Evolutionary conservation across 2,888 invertebrate genomes (phyloP).

Genomic region (Arrhopalites spinosus): DNA sequence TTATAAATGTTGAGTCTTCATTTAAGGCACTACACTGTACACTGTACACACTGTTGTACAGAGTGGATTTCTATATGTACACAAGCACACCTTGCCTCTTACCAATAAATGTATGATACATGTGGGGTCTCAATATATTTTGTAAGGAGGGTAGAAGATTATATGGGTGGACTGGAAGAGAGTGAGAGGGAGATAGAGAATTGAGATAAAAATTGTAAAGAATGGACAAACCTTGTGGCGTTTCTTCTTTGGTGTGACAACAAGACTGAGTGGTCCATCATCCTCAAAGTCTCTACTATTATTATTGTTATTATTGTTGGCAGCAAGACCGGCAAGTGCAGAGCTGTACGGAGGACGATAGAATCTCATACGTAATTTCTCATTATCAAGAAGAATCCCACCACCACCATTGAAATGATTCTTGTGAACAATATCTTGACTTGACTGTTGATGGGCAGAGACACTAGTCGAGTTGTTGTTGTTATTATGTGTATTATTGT

Average conservation of each 20-base stretch:
- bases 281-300: conserved; percentile 66
- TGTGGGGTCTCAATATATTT: not conserved
- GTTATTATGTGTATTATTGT: conserved; percentile 37
- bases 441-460: not conserved
- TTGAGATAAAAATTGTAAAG: not conserved
- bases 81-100: not conserved
- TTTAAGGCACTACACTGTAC: not conserved
- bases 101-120: not conserved
- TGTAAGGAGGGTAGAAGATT: not conserved
- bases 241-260: conserved; percentile 94
- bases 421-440: not conserved
- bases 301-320: conserved; percentile 29
- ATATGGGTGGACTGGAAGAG: not conserved
- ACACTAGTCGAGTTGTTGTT: conserved; percentile 39
- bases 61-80: not conserved
- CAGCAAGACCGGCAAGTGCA: conserved; percentile 37
- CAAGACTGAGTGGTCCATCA: conserved; percentile 91
- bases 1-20: conserved; percentile 11
- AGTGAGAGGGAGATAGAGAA: not conserved
- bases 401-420: conserved; percentile 34
- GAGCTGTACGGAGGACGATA: conserved; percentile 28
- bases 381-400: conserved; percentile 15
- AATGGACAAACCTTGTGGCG: conserved; percentile 75
- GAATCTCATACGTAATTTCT: conserved; percentile 41
- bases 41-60: not conserved